A percentile compares a stretch with the other conserved stretches of the same genome.
These are phyloP conservation scores for Cheilosia vernalis DNA, from an alignment of 2,888 invertebrate genomes.

Conservation along the genomic window DNA sequence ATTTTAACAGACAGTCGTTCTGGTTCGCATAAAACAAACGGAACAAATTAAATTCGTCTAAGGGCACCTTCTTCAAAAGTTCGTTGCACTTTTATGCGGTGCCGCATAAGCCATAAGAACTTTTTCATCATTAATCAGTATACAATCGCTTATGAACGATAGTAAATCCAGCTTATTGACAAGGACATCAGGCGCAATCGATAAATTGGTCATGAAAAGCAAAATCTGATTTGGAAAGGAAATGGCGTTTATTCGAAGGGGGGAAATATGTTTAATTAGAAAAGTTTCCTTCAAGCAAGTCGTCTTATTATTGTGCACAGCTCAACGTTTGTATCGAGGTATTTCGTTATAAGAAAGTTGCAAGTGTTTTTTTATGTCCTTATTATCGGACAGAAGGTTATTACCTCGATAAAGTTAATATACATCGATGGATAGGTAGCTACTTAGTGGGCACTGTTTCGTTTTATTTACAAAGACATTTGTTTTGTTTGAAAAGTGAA, in stretches of 20 bases:
- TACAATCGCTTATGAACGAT: not conserved
- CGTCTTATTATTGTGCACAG: slow-evolving; percentile 18
- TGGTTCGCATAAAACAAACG: slow-evolving; percentile 1
- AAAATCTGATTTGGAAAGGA: slow-evolving; percentile 12
- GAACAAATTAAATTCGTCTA: slow-evolving; percentile 12
- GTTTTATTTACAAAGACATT: too few species aligned
- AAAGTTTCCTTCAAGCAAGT: slow-evolving; percentile 32
- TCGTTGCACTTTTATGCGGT: slow-evolving; percentile 32
- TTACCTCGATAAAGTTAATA: slow-evolving; percentile 58
- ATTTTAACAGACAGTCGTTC: slow-evolving; percentile 14
- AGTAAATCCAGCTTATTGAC: not conserved
- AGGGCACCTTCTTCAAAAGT: slow-evolving; percentile 17
- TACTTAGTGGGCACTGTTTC: not conserved
- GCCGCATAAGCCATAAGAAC: slow-evolving; percentile 1
- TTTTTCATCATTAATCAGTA: not conserved
- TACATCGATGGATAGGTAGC: not conserved
- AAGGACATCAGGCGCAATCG: slow-evolving; percentile 5
- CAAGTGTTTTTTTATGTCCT: slow-evolving; percentile 39
- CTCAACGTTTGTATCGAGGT: slow-evolving; percentile 4
- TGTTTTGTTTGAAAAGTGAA: too few species aligned
- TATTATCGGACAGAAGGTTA: slow-evolving; percentile 49
- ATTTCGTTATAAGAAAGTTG: slow-evolving; percentile 17
- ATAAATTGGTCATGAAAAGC: slow-evolving; percentile 1
- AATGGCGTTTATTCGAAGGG: slow-evolving; percentile 6
- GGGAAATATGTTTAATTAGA: slow-evolving; percentile 48